Base-by-base conservation (phyloP, 2,888 invertebrate genomes). In the Sisyra nigra region DNA sequence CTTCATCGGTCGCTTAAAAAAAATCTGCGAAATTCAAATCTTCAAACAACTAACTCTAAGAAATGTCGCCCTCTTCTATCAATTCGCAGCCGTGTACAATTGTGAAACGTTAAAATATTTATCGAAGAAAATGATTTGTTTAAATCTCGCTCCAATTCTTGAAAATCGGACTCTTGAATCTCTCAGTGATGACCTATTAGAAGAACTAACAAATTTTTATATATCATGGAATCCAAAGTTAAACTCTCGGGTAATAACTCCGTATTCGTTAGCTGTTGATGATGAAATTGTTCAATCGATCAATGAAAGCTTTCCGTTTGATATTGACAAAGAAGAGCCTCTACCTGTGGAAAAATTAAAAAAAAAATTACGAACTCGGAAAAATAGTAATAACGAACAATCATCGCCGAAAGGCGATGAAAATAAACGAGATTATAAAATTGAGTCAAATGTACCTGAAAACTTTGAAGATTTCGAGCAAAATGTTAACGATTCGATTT, bases 71-170 rank as follows among this genome's bases (percentile, higher is more conserved):
- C 81, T 86, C 52, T 65, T 89, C 46, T 64, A 88, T 44, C 77
- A 83, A 52, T 76, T 89, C 53, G 76, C 87, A 0, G 69, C 71
- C 48, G 70, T 75, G 8, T 87, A 85, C 62, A 85, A 86, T 56
- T 84, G 87, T 4, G 56, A 62, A 1, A 72, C 83, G 49, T 63
- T 91, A 10, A 80, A 80, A 59, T 62, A 64, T 10, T 75, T 74
- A 46, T 82, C 81, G 57, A 73, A 84, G 70, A 77, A 84, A 53
- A 89, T 80, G 54, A 80, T 89, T 45, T 74, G 74, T 4, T 65
- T 80, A 40, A 91, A 91, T 60, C 59, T 89, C 35, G 65, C 77
- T 4, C 69, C 78, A 13, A 62, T 88, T 9, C 61, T 89, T 5
- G 82, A 84, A 58, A 72, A 72, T 49, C 72, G 72, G 53, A 63